Evolutionary conservation across 2,797 vertebrate species (phyloP), one percentile per base, ranked within the genome.

Genomic region (Lemur catta): DNA sequence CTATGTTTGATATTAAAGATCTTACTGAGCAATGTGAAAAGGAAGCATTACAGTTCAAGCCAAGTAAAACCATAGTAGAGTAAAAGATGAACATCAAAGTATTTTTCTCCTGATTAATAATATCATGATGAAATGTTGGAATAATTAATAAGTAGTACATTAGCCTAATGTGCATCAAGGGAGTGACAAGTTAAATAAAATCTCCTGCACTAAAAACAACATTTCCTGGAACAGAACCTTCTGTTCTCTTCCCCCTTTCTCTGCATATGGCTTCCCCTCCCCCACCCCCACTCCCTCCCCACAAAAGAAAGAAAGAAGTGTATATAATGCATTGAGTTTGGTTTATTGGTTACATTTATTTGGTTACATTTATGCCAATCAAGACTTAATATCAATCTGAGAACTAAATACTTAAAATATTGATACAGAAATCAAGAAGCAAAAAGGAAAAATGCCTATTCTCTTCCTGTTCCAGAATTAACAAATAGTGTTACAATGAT

Each of bases 61-160:
- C 91, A 52, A 61, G 33, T 74, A 35, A 91, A 79, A 92, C 46
- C 38, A 41, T 14, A 75, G 12, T 20, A 89, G 72, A 38, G 8
- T 50, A 57, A 84, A 84, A 90, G 38, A 94, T 74, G 13, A 82
- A 63, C 20, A 91, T 13, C 4, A 55, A 52, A 89, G 91, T 91
- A 86, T 94, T 95, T 93, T 97, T 65, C 35, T 94, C 48, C 48
- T 95, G 52, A 89, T 85, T 96, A 57, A 30, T 94, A 92, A 26
- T 41, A 78, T 87, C 85, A 89, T 82, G 22, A 72, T 61, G 35
- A 95, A 96, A n/a, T 95, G 84, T 26, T 74, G 74, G 93, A 93
- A 94, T 59, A 69, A 63, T 96, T 96, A 93, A 67, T 94, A 95
- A 96, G 72, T 61, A 59, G 33, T 10, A n/a, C 72, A 91, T 91